A percentile compares a stretch with the other conserved stretches of the same genome.
These are phyloP conservation scores for Erpobdella octoculata DNA, from an alignment of 2,888 invertebrate genomes.

Conservation along the genomic window DNA sequence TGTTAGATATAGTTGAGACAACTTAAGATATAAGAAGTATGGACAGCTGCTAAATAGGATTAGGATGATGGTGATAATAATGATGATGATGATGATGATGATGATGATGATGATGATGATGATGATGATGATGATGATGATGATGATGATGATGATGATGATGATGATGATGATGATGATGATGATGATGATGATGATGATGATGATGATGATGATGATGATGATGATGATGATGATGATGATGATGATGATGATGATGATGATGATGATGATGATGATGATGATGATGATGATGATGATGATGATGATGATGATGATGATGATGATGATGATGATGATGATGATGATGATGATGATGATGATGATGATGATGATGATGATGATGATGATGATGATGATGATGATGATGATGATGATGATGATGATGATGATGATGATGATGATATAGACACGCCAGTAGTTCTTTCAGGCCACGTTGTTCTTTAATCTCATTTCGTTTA, in stretches of 20 bases:
- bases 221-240: constrained; percentile 8
- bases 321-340: constrained; percentile 28
- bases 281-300: constrained; percentile 17
- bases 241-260: constrained; percentile 18
- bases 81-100: constrained; percentile 20
- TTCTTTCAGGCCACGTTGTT: background rate
- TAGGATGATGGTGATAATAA: background rate
- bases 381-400: constrained; percentile 18
- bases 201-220: constrained; percentile 12
- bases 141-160: constrained; percentile 20
- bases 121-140: constrained; percentile 9
- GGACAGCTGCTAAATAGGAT: background rate
- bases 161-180: constrained; percentile 13
- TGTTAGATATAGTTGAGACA: too few species aligned
- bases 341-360: constrained; percentile 23
- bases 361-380: constrained; percentile 17
- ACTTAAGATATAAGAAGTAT: too few species aligned
- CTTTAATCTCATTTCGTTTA: background rate
- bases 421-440: constrained; percentile 21
- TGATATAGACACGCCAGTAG: background rate
- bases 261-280: constrained; percentile 22
- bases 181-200: constrained; percentile 14
- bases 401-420: constrained; percentile 10
- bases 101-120: constrained; percentile 25
- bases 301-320: constrained; percentile 24